Evolutionary conservation across 1,140 invertebrate genomes (phyloP), one percentile per base, ranked within the genome.

Genomic region (Nixonia krombeini): DNA sequence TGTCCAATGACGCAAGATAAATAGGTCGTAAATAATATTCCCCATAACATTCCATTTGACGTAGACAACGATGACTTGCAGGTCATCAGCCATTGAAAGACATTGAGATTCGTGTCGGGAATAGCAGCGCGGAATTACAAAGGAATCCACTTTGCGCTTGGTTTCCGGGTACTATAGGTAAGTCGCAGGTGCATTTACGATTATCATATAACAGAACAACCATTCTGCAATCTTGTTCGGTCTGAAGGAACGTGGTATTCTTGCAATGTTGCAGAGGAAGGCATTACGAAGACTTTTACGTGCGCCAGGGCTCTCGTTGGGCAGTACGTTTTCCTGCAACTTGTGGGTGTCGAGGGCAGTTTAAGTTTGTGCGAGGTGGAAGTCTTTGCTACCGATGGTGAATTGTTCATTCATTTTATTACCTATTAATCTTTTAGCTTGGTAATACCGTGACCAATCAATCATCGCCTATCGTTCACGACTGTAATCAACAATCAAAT

Each of bases 161-260:
- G 95, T 95, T 94, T 82, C 94, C 95, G 0, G 94, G 94, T 45
- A 94, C 93, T n/a, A 90, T 96, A 35, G 92, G 93, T 94, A 83
- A 61, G 66, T 58, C 23, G 42, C 13, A 26, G 25, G 29, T 21
- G 45, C 37, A 59, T 38, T 63, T 37, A 38, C 40, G 31, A 56
- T 45, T 63, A n/a, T n/a, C n/a, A n/a, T n/a, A n/a, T n/a, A 50
- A 29, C 38, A 31, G 33, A 61, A 61, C 29, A 58, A 52, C 58
- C 61, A 65, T 44, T 41, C 42, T 55, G 8, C 49, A 28, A 12
- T 25, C 12, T 44, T 42, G 41, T 57, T 17, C 12, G 2, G 18
- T 28, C 10, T 56, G 28, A 40, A 46, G 10, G 9, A 18, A 9
- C 2, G 12, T 23, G 1, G 45, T 67, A 35, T 68, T 72, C 55